Evolutionary conservation across 2,797 vertebrate species (phyloP), one percentile per base, ranked within the genome.

Genomic region (Smutsia temminckii): DNA sequence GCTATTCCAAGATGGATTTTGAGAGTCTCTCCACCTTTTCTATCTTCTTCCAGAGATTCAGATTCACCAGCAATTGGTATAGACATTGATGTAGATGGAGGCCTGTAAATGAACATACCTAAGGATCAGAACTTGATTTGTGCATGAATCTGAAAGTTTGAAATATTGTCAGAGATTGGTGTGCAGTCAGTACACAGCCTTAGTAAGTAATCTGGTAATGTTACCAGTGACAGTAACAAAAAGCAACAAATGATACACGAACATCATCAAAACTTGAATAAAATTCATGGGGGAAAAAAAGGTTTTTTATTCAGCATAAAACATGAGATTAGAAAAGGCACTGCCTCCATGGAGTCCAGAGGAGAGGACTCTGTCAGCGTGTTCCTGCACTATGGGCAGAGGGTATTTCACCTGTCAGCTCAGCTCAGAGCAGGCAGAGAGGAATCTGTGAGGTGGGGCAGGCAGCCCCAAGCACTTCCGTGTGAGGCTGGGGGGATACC

Each of bases 61-160:
- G 98, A 98, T 96, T 99, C 99, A 74, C 99, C 99, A 97, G 99
- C 99, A 97, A 99, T 98, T 59, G 99, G 98, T 68, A 99, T 98
- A 83, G 99, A 99, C 85, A 98, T 99, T 89, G 99, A 99, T 4
- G 99, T 99, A 89, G 99, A 99, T 29, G 99, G 99, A 95, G 99
- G 99, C 94, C 99, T 99, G 98, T 55, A 95, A 98, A 88, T 1
- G 91, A 93, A 86, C 64, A 91, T 95, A 2, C 37, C 16, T 75
- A 72, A 75, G 61, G 18, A 95, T 95, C 46, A 89, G 66, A 64
- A 61, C n/a, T 46, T 6, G 32, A 80, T 55, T 85, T 49, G 74
- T 1, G 12, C 23, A 37, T 72, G 29, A 89, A 32, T 17, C 17
- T 57, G 32, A 69, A 94, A 72, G 29, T 68, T 8, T 21, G 27